Evolutionary conservation across 2,888 invertebrate species (phyloP).

Genomic region (Odiellus spinosus): DNA sequence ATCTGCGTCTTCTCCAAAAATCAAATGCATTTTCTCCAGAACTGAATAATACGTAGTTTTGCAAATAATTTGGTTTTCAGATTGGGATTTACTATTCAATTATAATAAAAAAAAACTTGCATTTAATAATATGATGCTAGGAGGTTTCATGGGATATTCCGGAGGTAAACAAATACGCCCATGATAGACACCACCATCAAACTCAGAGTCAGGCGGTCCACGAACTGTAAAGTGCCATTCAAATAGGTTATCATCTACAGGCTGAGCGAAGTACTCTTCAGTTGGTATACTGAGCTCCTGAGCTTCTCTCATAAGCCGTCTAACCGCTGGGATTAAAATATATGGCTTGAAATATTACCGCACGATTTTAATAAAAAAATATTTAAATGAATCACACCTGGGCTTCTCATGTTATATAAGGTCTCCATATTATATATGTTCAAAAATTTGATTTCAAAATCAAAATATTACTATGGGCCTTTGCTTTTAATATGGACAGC

Average conservation of each 20-base stretch:
- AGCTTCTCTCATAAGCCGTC: slow-evolving; percentile 82
- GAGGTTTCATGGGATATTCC: slow-evolving; percentile 95
- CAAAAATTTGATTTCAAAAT: too few relatives aligned
- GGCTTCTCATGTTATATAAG: slow-evolving; percentile 1
- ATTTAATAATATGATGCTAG: slow-evolving; percentile 78
- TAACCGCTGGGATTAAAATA: slow-evolving; percentile 73
- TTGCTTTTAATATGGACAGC: too few relatives aligned
- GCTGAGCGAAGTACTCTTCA: slow-evolving; percentile 74
- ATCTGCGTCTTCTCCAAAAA: too few relatives aligned
- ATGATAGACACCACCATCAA: slow-evolving; percentile 79
- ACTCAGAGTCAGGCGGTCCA: slow-evolving; percentile 74
- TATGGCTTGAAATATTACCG: too few relatives aligned
- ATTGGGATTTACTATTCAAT: neutral
- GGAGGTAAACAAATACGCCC: slow-evolving; percentile 77
- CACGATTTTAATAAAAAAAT: too few relatives aligned
- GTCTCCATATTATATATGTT: too few relatives aligned
- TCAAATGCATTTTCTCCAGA: too few relatives aligned
- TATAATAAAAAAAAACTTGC: slow-evolving; percentile 35
- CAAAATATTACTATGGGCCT: too few relatives aligned
- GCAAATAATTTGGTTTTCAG: too few relatives aligned
- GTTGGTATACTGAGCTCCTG: slow-evolving; percentile 66
- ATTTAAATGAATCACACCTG: neutral
- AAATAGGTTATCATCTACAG: slow-evolving; percentile 83
- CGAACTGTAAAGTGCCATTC: slow-evolving; percentile 95
- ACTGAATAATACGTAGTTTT: too few relatives aligned